Conservation (phyloP, 30 jellyfish, hydroid and myxozoan species). For the Calvadosia cruxmelitensis region DNA sequence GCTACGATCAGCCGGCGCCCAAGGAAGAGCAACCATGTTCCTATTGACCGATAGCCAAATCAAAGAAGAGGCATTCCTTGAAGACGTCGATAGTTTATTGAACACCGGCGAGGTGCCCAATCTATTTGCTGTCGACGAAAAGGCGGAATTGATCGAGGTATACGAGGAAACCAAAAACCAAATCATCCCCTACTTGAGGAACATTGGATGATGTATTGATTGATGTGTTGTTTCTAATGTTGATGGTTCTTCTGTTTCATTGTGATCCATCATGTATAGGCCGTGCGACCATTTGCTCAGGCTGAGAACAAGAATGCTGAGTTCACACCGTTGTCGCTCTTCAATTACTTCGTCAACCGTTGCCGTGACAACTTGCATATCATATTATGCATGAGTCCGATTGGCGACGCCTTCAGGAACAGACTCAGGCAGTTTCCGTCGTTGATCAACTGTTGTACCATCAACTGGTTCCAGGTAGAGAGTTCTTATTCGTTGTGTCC, state of each 20-base stretch:
- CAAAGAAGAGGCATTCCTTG: slow-evolving; percentile 84
- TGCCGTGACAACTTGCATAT: slow-evolving; percentile 82
- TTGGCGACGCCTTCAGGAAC: slow-evolving; percentile 83
- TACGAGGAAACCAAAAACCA: background rate
- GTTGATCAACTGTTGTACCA: slow-evolving; percentile 88
- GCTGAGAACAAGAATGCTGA: slow-evolving; percentile 83
- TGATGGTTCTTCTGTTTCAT: background rate
- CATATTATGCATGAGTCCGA: slow-evolving; percentile 94
- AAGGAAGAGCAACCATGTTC: slow-evolving; percentile 75
- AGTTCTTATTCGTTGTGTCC: background rate
- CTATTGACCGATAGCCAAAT: slow-evolving; percentile 79
- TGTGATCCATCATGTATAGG: slow-evolving; percentile 22
- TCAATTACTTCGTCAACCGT: slow-evolving; percentile 77
- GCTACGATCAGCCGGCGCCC: slow-evolving; percentile 86
- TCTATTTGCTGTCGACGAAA: slow-evolving; percentile 91
- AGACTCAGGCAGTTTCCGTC: slow-evolving; percentile 93
- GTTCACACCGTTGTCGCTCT: slow-evolving; percentile 77
- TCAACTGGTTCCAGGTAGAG: slow-evolving; percentile 91
- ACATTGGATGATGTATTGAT: background rate
- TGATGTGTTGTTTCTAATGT: background rate
- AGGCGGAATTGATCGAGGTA: slow-evolving; percentile 92
- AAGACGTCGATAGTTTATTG: slow-evolving; percentile 87
- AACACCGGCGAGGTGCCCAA: slow-evolving; percentile 97
- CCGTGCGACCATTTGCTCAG: slow-evolving; percentile 77
- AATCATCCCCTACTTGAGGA: background rate